Percentiles rank a stretch among this genome's conserved stretches.
Conservation (phyloP, 2,797 vertebrate genomes). For the Alcedo quadribrachys region DNA sequence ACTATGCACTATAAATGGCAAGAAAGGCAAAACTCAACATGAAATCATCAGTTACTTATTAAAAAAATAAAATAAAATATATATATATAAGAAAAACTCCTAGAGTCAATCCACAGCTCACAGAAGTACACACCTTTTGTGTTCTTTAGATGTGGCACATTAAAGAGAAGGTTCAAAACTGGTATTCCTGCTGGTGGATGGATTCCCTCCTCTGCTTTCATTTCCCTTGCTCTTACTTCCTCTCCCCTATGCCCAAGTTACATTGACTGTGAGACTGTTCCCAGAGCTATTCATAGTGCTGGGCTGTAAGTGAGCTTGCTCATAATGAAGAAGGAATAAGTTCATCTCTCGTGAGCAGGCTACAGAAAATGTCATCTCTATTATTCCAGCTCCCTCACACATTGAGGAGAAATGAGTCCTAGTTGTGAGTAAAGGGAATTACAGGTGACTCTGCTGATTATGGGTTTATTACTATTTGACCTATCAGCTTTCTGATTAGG, state of each 20-base stretch:
- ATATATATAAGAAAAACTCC: neutral
- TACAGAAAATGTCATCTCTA: neutral
- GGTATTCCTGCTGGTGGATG: neutral
- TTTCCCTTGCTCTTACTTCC: neutral
- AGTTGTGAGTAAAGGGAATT: neutral
- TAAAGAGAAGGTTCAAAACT: neutral
- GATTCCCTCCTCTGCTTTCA: neutral
- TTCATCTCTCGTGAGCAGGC: neutral
- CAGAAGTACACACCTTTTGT: neutral
- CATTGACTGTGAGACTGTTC: neutral
- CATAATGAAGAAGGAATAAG: neutral
- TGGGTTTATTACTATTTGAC: neutral
- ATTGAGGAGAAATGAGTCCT: neutral
- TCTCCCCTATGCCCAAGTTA: neutral
- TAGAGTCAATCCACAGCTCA: neutral
- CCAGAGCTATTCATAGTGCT: neutral
- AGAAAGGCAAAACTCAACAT: neutral
- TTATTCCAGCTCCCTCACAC: neutral
- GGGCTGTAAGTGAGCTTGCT: neutral
- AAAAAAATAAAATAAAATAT: no score
- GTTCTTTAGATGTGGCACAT: neutral
- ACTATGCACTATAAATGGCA: neutral
- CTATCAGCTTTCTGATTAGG: neutral
- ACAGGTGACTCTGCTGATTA: neutral
- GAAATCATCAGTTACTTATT: neutral